These are phyloP conservation scores for Holcopasites calliopsidis DNA, from an alignment of 1,140 invertebrate genomes.

Conservation along the genomic window DNA sequence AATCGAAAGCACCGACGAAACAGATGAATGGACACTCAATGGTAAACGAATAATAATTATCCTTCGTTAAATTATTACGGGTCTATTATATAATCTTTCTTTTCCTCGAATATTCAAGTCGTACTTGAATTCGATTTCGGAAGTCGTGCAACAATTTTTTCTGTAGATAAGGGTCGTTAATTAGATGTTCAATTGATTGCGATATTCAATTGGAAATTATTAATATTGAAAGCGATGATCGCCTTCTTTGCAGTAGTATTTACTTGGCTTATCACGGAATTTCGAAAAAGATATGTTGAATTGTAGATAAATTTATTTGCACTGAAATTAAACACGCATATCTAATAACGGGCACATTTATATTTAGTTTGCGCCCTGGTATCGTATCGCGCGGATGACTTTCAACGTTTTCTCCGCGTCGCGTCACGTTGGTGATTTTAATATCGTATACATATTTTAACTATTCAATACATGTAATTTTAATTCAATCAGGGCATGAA, in stretches of 20 bases:
- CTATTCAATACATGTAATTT: not conserved
- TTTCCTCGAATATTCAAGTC: no score
- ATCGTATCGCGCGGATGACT: slow-evolving; percentile 27
- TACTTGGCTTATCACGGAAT: not conserved
- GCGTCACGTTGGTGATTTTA: not conserved
- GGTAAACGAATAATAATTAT: slow-evolving; percentile 51
- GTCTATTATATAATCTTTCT: no score
- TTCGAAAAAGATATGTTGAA: slow-evolving; percentile 25
- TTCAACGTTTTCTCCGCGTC: slow-evolving; percentile 15
- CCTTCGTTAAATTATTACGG: not conserved
- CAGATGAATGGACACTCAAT: slow-evolving; percentile 52
- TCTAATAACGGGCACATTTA: slow-evolving; percentile 25
- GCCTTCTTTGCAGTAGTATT: not conserved
- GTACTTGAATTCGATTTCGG: no score
- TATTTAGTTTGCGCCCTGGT: slow-evolving; percentile 17
- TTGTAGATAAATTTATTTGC: slow-evolving; percentile 31
- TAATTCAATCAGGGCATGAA: not conserved
- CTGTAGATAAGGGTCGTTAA: no score
- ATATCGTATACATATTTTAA: not conserved
- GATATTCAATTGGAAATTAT: not conserved
- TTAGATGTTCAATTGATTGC: no score
- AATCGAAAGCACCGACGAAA: slow-evolving; percentile 42
- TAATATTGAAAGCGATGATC: not conserved
- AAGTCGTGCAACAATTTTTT: no score
- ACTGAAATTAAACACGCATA: slow-evolving; percentile 38